A percentile compares a stretch with the other conserved stretches of the same genome.
Evolutionary conservation across 2,797 vertebrate genomes (phyloP).

Genomic region (Urosaurus nigricauda): DNA sequence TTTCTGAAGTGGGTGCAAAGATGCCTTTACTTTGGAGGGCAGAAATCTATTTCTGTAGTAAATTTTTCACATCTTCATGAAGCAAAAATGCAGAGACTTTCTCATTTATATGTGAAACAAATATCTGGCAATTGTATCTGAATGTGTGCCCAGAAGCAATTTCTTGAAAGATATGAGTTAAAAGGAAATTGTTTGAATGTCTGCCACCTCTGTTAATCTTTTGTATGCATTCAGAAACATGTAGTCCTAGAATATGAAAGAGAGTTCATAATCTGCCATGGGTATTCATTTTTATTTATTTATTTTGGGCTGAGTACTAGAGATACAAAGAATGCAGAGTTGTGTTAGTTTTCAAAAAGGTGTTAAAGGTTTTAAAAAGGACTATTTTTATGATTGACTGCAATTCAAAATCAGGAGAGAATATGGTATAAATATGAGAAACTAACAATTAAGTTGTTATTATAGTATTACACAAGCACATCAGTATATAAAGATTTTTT

Average conservation of each 20-base stretch:
- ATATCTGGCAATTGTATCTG: not conserved
- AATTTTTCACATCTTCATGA: not conserved
- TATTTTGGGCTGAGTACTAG: not conserved
- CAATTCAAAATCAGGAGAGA: not conserved
- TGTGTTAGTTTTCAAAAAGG: not conserved
- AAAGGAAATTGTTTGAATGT: constrained; percentile 3
- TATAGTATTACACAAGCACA: not conserved
- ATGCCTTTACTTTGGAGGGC: not conserved
- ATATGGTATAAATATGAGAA: not conserved
- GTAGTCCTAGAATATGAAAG: constrained; percentile 7
- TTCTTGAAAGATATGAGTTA: not conserved
- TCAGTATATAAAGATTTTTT: not conserved
- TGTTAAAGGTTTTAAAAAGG: not conserved
- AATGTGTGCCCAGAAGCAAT: not conserved
- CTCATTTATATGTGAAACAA: constrained; percentile 1
- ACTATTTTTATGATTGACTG: not conserved
- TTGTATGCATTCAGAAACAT: not conserved
- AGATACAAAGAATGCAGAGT: not conserved
- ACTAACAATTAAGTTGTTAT: not conserved
- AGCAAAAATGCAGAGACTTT: not conserved
- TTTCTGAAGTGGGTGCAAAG: not conserved
- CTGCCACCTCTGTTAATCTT: constrained; percentile 23
- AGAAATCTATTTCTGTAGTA: not conserved
- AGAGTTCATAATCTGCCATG: constrained; percentile 26
- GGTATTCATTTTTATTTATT: not conserved